A percentile compares a stretch with the other conserved stretches of the same genome.
phyloP scores from a whole-genome alignment of 2,888 invertebrate species.

The Drosophila dives region DNA sequence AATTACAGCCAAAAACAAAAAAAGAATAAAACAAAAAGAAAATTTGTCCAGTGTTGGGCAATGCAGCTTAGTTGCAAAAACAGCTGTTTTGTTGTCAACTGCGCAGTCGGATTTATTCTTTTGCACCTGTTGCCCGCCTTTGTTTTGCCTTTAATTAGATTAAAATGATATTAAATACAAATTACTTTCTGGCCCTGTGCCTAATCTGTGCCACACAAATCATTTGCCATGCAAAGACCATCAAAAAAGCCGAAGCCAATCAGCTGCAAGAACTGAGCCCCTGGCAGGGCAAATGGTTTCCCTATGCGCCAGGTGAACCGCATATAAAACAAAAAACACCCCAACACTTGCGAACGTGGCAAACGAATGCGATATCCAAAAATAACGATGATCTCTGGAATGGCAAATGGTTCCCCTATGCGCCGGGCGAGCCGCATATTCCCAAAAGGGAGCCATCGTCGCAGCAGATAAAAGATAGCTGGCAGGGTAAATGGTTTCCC shows the following conservation, averaged over 20 bases:
- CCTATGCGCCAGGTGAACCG: constrained; percentile 47
- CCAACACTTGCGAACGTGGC: constrained; percentile 44
- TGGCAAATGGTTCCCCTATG: constrained; percentile 76
- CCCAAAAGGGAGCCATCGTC: constrained; percentile 3
- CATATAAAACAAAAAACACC: constrained; percentile 5
- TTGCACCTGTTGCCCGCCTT: constrained; percentile 43
- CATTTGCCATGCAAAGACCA: constrained; percentile 52
- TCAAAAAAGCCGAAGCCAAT: constrained; percentile 80
- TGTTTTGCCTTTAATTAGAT: constrained; percentile 49
- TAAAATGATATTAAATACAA: constrained; percentile 40
- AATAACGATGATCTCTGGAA: constrained; percentile 34
- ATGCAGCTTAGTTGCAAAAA: background rate
- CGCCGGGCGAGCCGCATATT: constrained; percentile 59
- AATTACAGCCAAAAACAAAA: constrained; percentile 28
- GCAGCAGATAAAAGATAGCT: constrained; percentile 18
- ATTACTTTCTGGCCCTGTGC: constrained; percentile 23
- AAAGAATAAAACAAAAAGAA: constrained; percentile 12
- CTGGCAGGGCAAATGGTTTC: constrained; percentile 65
- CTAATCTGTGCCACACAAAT: constrained; percentile 20
- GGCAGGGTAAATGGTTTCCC: constrained; percentile 76
- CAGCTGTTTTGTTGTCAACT: constrained; percentile 59
- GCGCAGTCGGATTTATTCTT: constrained; percentile 55
- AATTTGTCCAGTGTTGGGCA: constrained; percentile 29
- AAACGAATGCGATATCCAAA: background rate
- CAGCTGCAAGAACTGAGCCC: constrained; percentile 29